Percentiles rank a stretch among this genome's conserved stretches.
Evolutionary conservation across 1,140 invertebrate genomes (phyloP).

Genomic region (Lucilia cuprina): DNA sequence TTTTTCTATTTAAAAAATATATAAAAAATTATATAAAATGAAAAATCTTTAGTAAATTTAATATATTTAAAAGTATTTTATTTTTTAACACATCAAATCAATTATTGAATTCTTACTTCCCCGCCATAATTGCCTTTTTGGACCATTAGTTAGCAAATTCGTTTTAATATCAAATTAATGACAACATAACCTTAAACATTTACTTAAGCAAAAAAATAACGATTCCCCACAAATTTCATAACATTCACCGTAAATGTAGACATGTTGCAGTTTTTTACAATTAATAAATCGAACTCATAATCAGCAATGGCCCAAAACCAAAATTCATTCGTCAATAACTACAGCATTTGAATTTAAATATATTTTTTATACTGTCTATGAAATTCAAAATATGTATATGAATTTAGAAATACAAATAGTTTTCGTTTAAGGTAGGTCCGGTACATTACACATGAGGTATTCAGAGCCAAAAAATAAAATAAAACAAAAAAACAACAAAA

Average conservation of each 20-base stretch:
- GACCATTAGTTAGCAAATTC: not conserved
- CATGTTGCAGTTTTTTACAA: not conserved
- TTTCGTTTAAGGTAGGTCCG: conserved; percentile 17
- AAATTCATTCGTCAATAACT: not conserved
- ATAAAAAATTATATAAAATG: no score
- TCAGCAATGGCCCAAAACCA: not conserved
- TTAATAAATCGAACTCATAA: not conserved
- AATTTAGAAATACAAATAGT: not conserved
- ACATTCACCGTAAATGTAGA: not conserved
- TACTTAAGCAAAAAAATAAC: conserved; percentile 2
- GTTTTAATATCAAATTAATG: conserved; percentile 5
- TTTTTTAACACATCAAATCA: no score
- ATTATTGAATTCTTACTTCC: not conserved
- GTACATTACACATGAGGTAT: not conserved
- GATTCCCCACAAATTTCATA: conserved; percentile 13
- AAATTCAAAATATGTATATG: not conserved
- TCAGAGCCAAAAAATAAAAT: not conserved
- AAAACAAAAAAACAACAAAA: not conserved
- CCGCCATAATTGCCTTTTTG: not conserved
- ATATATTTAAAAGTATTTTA: no score
- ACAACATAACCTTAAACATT: conserved; percentile 20
- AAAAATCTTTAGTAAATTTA: no score
- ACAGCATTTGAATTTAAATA: conserved; percentile 20
- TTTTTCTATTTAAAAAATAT: no score
- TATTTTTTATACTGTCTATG: not conserved